Base-by-base conservation (phyloP, 2,113 vertebrate genomes). In the Bubo scandiacus region DNA sequence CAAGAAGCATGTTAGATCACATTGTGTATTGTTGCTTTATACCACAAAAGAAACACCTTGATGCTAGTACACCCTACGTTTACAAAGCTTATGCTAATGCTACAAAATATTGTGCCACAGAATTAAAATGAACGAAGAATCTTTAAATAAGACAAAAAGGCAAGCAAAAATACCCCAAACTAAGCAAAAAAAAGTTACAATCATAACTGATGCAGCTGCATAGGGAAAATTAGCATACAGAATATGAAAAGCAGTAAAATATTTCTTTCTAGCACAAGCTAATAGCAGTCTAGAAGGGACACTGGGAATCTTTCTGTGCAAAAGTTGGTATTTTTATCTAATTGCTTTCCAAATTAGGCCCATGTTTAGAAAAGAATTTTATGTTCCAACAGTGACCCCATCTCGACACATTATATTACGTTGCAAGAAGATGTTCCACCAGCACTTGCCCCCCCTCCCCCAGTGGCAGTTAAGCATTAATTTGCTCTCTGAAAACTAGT, bases 381-480 rank as follows among this genome's bases (percentile, higher is more conserved):
- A 11, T 47, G 51, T 79, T 95, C 42, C 72, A 91, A 29, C 10
- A 47, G 59, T 43, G 77, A 27, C 4, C 25, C 26, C 34, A 57
- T 38, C 57, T 84, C 3, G 0, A 42, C n/a, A 14, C 19, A n/a
- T 65, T 54, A 10, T 52, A 49, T 68, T 43, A 45, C 4, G 3
- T 18, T 84, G 22, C 63, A 81, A 81, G 38, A 81, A 57, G 21
- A 62, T 23, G 49, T 65, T 75, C 43, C 15, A 52, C 20, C 10
- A 34, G 36, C 17, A 40, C 10, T 52, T 11, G 5, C 21, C 6
- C 3, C 2, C 8, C 14, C 18, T 5, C 10, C 21, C 9, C 2
- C 22, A 25, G 12, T 23, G 15, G 26, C 23, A 77, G 32, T 62
- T 65, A 49, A 58, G 14, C 42, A 38, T 29, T 57, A 15, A 45